Conservation (phyloP, 2,113 vertebrate species). For the Lathamus discolor region DNA sequence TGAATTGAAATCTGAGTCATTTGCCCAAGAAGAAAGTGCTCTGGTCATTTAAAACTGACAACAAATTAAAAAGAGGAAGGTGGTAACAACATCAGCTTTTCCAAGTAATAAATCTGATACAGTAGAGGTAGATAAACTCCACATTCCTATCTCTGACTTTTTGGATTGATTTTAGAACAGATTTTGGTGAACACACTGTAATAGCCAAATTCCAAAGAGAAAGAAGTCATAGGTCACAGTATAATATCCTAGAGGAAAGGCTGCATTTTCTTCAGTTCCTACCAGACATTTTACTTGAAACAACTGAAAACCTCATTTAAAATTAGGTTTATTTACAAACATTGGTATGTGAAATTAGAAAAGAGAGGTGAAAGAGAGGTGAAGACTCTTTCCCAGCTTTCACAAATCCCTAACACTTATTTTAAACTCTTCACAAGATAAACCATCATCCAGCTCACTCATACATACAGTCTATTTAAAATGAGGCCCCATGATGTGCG, state of each 20-base stretch:
- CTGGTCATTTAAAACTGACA: background rate
- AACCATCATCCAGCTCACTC: background rate
- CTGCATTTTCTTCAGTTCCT: background rate
- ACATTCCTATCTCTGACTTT: background rate
- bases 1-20: background rate
- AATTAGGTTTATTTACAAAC: background rate
- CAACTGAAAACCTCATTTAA: background rate
- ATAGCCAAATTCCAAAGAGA: background rate
- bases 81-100: background rate
- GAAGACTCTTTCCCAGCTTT: background rate
- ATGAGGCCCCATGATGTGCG: accelerated
- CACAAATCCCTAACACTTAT: background rate
- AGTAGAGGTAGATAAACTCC: background rate
- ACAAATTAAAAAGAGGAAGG: background rate
- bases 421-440: background rate
- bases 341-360: background rate
- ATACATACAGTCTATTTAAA: background rate
- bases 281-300: background rate
- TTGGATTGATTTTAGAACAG: background rate
- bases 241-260: background rate
- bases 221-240: background rate
- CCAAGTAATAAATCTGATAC: background rate
- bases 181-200: background rate
- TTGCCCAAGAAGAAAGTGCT: background rate
- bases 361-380: background rate